Conservation (phyloP, 1,140 invertebrate genomes). For the Drosophila trapezifrons region DNA sequence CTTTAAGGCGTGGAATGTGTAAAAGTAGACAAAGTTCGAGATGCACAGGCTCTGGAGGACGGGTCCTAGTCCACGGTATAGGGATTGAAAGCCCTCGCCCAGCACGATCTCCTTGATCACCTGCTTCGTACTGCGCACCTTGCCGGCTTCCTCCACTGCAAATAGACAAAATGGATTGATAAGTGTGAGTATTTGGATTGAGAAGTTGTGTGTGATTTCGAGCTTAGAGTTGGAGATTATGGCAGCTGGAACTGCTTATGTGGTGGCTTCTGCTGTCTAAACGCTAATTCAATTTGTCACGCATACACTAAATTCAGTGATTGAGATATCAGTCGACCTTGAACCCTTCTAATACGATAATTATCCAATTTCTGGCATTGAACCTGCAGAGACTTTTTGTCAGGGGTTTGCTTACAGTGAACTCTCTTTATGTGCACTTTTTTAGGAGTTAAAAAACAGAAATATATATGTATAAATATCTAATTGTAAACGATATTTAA, state of each 20-base stretch:
- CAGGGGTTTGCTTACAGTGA: not conserved
- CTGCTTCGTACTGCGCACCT: conserved; percentile 86
- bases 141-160: conserved; percentile 87
- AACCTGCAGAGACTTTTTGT: not conserved
- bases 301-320: conserved; percentile 2
- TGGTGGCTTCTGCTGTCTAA: not conserved
- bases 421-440: not conserved
- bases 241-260: not conserved
- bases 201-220: too few relatives aligned
- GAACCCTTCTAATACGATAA: conserved; percentile 21
- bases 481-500: too few relatives aligned
- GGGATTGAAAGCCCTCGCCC: conserved; percentile 89
- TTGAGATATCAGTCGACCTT: conserved; percentile 17
- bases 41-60: conserved; percentile 92
- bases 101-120: conserved; percentile 87
- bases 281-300: conserved; percentile 38
- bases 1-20: conserved; percentile 94
- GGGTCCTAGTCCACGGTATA: conserved; percentile 93
- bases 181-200: too few relatives aligned
- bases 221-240: not conserved
- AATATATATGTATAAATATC: too few relatives aligned
- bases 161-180: conserved; percentile 17
- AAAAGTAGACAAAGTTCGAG: conserved; percentile 97
- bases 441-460: too few relatives aligned
- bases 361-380: conserved; percentile 22